phyloP scores from a whole-genome alignment of 2,113 vertebrate genomes.

The Xerus inauris region DNA sequence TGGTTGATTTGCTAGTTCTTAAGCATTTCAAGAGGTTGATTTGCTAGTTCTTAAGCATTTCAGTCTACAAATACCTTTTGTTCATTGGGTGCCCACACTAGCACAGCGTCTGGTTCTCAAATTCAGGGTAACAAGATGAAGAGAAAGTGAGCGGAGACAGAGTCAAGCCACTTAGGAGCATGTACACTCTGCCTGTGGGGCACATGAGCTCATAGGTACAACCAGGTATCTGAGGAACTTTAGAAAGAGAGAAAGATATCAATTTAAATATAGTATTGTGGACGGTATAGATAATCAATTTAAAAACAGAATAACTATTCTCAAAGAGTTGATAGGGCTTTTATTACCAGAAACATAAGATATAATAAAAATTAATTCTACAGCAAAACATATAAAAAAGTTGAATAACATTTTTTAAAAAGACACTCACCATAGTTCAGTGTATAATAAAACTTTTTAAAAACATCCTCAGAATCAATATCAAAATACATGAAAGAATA shows the following conservation, averaged over 20 bases:
- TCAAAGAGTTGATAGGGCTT: background rate
- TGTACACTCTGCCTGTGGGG: background rate
- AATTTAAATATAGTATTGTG: background rate
- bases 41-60: background rate
- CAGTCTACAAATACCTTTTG: background rate
- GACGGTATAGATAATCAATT: background rate
- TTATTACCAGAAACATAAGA: background rate
- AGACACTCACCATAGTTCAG: fast-evolving
- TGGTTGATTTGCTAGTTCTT: too few relatives aligned
- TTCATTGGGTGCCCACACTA: background rate
- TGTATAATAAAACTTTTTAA: background rate
- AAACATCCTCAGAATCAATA: background rate
- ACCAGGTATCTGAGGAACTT: background rate
- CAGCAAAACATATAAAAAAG: background rate
- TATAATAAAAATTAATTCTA: background rate
- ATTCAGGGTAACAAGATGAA: background rate
- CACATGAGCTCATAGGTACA: background rate
- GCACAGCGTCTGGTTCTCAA: background rate
- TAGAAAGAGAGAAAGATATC: background rate
- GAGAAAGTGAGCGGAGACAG: background rate
- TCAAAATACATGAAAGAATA: background rate
- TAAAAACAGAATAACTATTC: background rate
- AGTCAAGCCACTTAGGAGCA: background rate
- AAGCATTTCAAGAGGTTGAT: background rate
- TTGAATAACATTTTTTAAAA: background rate